Conservation (phyloP, 30 jellyfish, hydroid and myxozoan genomes). For the Aurelia aurita region DNA sequence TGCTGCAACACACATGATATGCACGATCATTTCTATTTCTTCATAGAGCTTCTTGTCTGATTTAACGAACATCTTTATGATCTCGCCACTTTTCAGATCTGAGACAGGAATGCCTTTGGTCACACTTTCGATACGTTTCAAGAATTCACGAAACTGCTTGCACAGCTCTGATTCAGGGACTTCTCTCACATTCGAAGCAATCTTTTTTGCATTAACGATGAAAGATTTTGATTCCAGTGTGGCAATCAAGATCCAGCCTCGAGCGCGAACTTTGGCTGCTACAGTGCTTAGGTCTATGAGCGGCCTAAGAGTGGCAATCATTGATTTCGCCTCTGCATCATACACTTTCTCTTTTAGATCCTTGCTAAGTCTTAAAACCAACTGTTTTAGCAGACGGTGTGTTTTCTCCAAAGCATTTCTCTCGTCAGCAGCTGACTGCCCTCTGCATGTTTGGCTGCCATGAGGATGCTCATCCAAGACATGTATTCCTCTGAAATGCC, state of each 20-base stretch:
- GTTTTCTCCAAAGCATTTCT: not conserved
- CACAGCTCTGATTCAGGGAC: not conserved
- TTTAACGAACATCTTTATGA: conserved; percentile 4
- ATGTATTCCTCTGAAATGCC: conserved; percentile 3
- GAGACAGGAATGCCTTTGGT: not conserved
- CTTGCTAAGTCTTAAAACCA: not conserved
- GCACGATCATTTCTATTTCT: conserved; percentile 25
- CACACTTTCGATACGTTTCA: conserved; percentile 1
- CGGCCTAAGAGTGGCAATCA: not conserved
- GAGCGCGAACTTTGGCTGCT: not conserved
- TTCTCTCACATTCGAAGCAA: conserved; percentile 1
- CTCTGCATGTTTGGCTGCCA: not conserved
- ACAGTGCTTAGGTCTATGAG: not conserved
- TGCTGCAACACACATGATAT: conserved; percentile 24
- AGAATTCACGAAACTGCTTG: conserved; percentile 7
- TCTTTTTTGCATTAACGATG: not conserved
- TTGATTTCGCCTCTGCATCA: not conserved
- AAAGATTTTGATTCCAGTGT: conserved; percentile 8
- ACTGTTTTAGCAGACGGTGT: not conserved
- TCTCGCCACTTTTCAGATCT: not conserved
- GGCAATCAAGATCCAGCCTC: not conserved
- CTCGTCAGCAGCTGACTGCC: not conserved
- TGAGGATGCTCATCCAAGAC: not conserved
- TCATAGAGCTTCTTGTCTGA: not conserved
- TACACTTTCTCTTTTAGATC: not conserved